phyloP scores from a whole-genome alignment of 1,140 invertebrate species.

The Megalonaias nervosa region DNA sequence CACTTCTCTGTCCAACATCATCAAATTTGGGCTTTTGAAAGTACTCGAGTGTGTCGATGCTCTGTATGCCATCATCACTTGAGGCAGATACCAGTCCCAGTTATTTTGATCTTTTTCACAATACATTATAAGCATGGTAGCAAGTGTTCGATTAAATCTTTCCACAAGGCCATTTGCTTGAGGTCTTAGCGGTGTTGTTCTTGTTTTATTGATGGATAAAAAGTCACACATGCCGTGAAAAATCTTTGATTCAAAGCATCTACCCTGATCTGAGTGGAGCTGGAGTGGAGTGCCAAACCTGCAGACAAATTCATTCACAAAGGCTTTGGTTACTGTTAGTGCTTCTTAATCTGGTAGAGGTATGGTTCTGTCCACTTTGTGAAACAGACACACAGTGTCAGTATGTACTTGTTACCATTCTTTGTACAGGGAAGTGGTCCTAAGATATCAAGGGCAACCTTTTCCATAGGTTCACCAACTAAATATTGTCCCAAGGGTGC shows the following conservation, averaged over 20 bases:
- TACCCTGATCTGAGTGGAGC: conserved; percentile 63
- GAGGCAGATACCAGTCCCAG: too few species aligned
- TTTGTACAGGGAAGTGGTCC: conserved; percentile 44
- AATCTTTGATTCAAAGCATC: conserved; percentile 33
- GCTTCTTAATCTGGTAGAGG: conserved; percentile 50
- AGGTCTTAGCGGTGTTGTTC: conserved; percentile 2
- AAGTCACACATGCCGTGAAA: conserved; percentile 25
- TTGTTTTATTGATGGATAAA: conserved; percentile 27
- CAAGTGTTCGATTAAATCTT: neutral
- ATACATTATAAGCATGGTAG: neutral
- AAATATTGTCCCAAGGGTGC: too few species aligned
- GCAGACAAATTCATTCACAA: conserved; percentile 62
- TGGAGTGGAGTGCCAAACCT: conserved; percentile 64
- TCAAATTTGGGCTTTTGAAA: too few species aligned
- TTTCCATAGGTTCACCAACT: conserved; percentile 22
- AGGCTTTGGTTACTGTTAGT: conserved; percentile 55
- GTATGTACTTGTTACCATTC: conserved; percentile 49
- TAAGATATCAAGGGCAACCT: conserved; percentile 40
- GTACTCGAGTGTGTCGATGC: too few species aligned
- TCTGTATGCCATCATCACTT: too few species aligned
- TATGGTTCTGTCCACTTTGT: conserved; percentile 50
- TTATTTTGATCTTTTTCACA: neutral
- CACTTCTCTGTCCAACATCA: too few species aligned
- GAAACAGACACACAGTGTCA: conserved; percentile 52
- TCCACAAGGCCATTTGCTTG: conserved; percentile 19